Evolutionary conservation across 2,113 vertebrate genomes (phyloP).

Genomic region (Alectura lathami): DNA sequence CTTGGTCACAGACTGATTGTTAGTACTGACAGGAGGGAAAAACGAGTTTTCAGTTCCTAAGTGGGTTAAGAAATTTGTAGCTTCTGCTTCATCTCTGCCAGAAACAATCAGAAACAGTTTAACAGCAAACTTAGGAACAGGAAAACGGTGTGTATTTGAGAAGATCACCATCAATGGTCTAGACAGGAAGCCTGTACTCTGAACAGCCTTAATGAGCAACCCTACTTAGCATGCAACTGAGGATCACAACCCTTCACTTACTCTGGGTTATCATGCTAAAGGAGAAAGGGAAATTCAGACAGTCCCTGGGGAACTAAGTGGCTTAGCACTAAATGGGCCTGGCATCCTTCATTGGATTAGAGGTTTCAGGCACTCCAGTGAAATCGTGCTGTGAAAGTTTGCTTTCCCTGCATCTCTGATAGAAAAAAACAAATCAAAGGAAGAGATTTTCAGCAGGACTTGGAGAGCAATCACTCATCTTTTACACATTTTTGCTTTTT

Average conservation of each 20-base stretch:
- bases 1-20: neutral
- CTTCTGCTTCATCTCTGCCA: neutral
- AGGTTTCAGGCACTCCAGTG: neutral
- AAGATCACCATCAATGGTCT: rapidly evolving
- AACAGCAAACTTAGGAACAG: neutral
- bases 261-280: rapidly evolving
- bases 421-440: neutral
- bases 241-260: neutral
- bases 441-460: neutral
- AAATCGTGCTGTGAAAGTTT: neutral
- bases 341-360: neutral
- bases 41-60: neutral
- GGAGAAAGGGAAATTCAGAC: neutral
- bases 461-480: neutral
- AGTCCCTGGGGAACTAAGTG: neutral
- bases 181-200: neutral
- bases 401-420: neutral
- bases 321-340: neutral
- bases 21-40: neutral
- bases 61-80: neutral
- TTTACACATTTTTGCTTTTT: neutral
- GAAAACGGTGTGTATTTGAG: neutral
- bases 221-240: neutral
- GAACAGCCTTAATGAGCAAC: neutral
- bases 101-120: neutral